Base-by-base conservation (phyloP, 2,113 vertebrate genomes). In the Otis tarda region DNA sequence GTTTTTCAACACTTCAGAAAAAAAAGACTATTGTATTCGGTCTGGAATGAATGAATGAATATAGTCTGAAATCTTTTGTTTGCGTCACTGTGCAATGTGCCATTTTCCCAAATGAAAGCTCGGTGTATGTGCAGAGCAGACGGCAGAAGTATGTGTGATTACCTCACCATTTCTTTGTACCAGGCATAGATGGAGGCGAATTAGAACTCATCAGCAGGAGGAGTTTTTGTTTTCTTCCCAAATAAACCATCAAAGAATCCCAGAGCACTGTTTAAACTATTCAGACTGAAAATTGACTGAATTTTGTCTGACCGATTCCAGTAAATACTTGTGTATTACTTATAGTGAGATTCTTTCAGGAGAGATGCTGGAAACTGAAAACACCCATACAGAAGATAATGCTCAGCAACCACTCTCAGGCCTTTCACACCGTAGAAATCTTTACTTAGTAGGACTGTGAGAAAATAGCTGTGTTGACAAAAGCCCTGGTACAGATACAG, bases 81-180 rank as follows among this genome's bases (percentile, higher is more conserved):
- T 89, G 78, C 87, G 73, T 95, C 83, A 83, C 55, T 92, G 52
- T 84, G 64, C 89, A 92, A 75, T 50, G 65, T 93, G 68, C 87
- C 79, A 92, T 96, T 97, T 95, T 95, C 94, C 95, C 67, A 80
- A 68, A 70, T 53, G 92, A 94, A 79, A 81, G 79, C 85, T 77
- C 27, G 8, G 79, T 83, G 67, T 67, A 31, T 94, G 94, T 61
- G 57, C 76, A 90, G 96, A 81, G 86, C 77, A 81, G 59, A 21
- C 31, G 14, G 49, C 65, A 94, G 96, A 95, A 69, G 47, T 53
- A 19, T 89, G 76, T 93, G 33, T 93, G 93, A 97, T 94, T 94
- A 87, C 88, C 89, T 90, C 93, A 85, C 77, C 9, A 1, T 49
- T 96, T 68, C 95, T 95, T 94, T 95, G 89, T 90, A 77, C 60